phyloP scores from a whole-genome alignment of 2,113 vertebrate species.

The Tupaia tana region DNA sequence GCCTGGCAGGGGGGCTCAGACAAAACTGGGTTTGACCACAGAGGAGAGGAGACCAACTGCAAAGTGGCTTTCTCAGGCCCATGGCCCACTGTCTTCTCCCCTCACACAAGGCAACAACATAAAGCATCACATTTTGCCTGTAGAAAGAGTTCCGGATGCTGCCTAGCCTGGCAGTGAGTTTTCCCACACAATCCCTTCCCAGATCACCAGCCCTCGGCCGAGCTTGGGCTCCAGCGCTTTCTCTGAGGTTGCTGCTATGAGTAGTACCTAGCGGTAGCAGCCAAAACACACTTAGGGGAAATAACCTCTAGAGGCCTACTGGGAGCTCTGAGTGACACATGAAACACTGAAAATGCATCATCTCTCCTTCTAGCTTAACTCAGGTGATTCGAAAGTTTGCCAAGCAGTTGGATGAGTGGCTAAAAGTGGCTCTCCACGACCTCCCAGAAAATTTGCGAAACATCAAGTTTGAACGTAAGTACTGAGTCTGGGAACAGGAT shows the following conservation, averaged over 20 bases:
- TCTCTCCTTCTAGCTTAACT: constrained; percentile 91
- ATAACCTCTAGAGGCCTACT: not conserved
- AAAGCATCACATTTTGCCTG: not conserved
- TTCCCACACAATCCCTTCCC: not conserved
- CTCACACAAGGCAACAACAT: not conserved
- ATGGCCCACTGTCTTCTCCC: not conserved
- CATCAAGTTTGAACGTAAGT: constrained; percentile 98
- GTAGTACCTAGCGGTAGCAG: not conserved
- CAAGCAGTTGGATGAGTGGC: constrained; percentile 99
- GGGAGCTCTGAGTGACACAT: not conserved
- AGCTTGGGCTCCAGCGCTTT: not conserved
- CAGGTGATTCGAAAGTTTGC: constrained; percentile 99
- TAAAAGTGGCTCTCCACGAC: constrained; percentile 97
- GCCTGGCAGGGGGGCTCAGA: rapidly evolving
- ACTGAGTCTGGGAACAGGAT: not conserved
- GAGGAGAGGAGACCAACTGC: not conserved
- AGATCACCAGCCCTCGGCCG: rapidly evolving
- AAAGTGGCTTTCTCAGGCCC: not conserved
- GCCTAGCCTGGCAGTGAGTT: not conserved
- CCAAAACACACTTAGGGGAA: not conserved
- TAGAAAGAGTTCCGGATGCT: not conserved
- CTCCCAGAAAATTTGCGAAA: constrained; percentile 98
- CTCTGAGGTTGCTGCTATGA: not conserved
- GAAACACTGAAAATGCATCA: not conserved
- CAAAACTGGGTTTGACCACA: not conserved